These are phyloP conservation scores for Hyles lineata DNA, from an alignment of 2,888 invertebrate genomes.

Conservation along the genomic window DNA sequence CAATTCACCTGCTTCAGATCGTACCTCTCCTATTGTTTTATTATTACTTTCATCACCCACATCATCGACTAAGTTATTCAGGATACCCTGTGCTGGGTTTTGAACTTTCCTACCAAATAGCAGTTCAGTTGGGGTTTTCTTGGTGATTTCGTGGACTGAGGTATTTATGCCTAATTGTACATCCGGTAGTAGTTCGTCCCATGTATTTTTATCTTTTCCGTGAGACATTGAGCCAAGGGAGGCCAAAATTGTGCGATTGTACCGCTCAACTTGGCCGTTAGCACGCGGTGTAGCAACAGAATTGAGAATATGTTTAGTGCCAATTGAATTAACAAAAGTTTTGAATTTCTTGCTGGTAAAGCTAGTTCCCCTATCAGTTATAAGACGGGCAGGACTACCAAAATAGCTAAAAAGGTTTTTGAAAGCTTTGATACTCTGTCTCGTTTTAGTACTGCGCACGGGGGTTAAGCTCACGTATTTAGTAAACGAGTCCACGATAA, in stretches of 20 bases:
- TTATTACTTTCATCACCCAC: not conserved
- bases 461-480: slow-evolving; percentile 35
- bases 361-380: not conserved
- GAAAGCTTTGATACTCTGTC: slow-evolving; percentile 26
- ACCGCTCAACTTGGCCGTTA: slow-evolving; percentile 34
- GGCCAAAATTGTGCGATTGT: slow-evolving; percentile 28
- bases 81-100: not conserved
- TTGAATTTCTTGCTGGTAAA: slow-evolving; percentile 1
- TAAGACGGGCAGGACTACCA: not conserved
- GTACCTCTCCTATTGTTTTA: not conserved
- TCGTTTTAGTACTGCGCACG: slow-evolving; percentile 35
- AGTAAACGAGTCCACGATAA: slow-evolving; percentile 37
- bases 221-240: not conserved
- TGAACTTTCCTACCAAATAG: not conserved
- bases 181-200: not conserved
- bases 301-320: not conserved
- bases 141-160: not conserved
- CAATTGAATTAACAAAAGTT: not conserved
- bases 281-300: slow-evolving; percentile 28
- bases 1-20: not conserved
- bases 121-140: not conserved
- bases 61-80: not conserved
- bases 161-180: not conserved
- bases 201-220: not conserved
- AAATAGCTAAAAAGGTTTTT: not conserved